Base-by-base conservation (phyloP, 1,140 invertebrate genomes). In the Aphaenogaster rudis region DNA sequence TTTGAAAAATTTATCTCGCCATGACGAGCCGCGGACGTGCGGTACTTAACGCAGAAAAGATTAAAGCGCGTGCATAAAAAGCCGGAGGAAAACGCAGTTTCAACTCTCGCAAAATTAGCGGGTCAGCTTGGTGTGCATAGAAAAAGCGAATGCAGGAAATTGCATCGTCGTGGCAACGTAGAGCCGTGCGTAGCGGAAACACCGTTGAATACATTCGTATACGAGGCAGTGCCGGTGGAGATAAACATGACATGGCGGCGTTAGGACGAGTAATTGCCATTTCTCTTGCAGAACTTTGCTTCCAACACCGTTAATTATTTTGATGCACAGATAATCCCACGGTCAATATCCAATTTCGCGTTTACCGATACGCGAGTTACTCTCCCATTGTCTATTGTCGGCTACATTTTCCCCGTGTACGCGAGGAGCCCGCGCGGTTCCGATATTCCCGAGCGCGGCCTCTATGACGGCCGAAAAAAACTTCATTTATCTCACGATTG, bases 281-380 rank as follows among this genome's bases (percentile, higher is more conserved):
- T 93, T 91, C 90, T 69, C 87, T 85, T 77, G 78, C 67, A 64
- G 84, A 92, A 92, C 88, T 91, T 92, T 87, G 88, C 90, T 91
- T 86, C 82, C 66, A 21, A 64, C 77, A 69, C 77, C 54, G 88
- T 82, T 90, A 89, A 90, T 93, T 92, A 93, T 92, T 91, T 77
- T 67, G 67, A 72, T 66, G 86, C 72, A 81, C 85, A 91, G 21
- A 91, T 92, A 93, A 92, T 92, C 91, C 91, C 88, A 80, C 3
- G 88, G 84, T n/a, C 87, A 67, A 89, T 92, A 59, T 91, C 84
- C 80, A 89, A 88, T 92, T 84, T 90, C 90, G 78, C 78, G 86
- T 84, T 85, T 88, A 89, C 78, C 86, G 80, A 81, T 67, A 61
- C 64, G 79, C 39, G 86, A 88, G 71, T 90, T 91, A 91, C 88